Base-by-base conservation (phyloP, 2,113 vertebrate genomes). In the Odobenus rosmarus region DNA sequence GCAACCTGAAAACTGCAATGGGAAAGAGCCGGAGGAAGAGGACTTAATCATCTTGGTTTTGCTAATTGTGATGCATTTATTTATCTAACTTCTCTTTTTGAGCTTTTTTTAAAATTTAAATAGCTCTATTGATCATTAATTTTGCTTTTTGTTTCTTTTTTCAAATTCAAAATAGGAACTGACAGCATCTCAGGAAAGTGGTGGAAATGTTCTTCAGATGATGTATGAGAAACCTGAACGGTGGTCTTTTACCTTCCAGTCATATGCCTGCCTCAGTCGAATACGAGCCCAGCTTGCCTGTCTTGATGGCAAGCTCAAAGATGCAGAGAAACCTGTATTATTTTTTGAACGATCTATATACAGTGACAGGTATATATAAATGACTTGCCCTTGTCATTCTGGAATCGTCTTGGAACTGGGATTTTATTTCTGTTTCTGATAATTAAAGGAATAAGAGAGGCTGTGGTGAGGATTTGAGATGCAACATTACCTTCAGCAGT, bases 161-260 rank as follows among this genome's bases (percentile, higher is more conserved):
- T 85, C 61, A 28, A 79, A 90, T 96, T 96, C 71, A 42, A 97
- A 93, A 51, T 79, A 99, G 99, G 99, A 99, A 98, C 98, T 99
- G 98, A 99, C 98, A 9, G 79, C 99, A 0, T 99, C 99, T 2
- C 99, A 99, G 99, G 99, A 98, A 97, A 99, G 99, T 0, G 99
- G 99, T 0, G 99, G 99, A 0, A 99, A 99, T 0, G 98, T 99
- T 4, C 97, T 99, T 94, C 98, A 98, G 95, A 99, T 99, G 99
- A 99, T 99, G 99, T 99, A 99, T 0, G 99, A 99, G 96, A 99
- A 99, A 62, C 99, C 99, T 0, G 99, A 99, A 84, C 97, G 99
- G 8, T 99, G 99, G 99, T 99, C 99, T 4, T 99, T 99, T 97
- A 99, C 99, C 1, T 99, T 99, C 99, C 99, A 99, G 96, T 99